Conservation (phyloP, 2,113 vertebrate species). For the Hipposideros armiger region DNA sequence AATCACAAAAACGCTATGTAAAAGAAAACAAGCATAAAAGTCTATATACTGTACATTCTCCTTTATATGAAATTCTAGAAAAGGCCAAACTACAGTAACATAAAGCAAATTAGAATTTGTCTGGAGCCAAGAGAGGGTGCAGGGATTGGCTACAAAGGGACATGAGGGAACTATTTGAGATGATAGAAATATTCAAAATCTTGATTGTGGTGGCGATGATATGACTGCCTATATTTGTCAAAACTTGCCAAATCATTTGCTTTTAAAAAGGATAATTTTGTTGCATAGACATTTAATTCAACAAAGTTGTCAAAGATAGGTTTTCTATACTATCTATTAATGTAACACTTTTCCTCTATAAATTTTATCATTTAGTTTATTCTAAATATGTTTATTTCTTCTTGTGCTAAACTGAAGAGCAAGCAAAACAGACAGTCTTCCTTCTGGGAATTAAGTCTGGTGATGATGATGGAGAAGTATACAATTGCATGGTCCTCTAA, state of each 20-base stretch:
- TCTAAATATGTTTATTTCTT: not conserved
- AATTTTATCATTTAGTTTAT: not conserved
- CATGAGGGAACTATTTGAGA: not conserved
- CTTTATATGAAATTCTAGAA: not conserved
- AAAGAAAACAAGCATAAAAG: not conserved
- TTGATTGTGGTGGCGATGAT: not conserved
- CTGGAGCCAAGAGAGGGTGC: not conserved
- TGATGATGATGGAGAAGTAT: not conserved
- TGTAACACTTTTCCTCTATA: not conserved
- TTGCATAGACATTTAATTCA: not conserved
- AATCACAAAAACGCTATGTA: not conserved
- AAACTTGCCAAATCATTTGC: not conserved
- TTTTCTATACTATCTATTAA: not conserved
- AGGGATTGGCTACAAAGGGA: not conserved
- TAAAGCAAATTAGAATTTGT: not conserved
- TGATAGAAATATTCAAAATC: not conserved
- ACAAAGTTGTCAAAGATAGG: not conserved
- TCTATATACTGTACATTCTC: not conserved
- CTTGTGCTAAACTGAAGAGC: not conserved
- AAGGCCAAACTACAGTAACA: not conserved
- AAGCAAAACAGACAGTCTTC: not conserved
- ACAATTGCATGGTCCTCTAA: not conserved
- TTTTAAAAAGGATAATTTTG: not conserved
- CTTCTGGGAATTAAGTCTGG: not conserved
- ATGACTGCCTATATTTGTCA: not conserved